Evolutionary conservation across 1,140 invertebrate species (phyloP).

Genomic region (Trissolcus basalis): DNA sequence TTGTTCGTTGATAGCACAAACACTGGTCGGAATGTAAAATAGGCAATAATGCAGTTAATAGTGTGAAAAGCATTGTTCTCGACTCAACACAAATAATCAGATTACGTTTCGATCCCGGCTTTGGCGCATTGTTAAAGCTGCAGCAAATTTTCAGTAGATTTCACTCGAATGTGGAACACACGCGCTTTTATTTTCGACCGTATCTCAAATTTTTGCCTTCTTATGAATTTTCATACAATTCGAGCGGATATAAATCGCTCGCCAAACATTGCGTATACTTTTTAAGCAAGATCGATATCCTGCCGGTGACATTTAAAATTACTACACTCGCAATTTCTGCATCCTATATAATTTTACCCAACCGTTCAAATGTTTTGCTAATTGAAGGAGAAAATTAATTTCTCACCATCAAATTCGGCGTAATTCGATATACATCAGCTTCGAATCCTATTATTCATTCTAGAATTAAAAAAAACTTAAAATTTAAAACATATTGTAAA

Average conservation of each 20-base stretch:
- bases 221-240: conserved; percentile 28
- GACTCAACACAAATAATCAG: conserved; percentile 33
- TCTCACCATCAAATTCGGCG: too few relatives aligned
- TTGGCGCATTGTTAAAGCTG: conserved; percentile 35
- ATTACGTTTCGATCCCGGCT: conserved; percentile 29
- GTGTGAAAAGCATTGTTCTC: conserved; percentile 40
- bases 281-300: too few relatives aligned
- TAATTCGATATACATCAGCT: too few relatives aligned
- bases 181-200: conserved; percentile 4
- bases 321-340: too few relatives aligned
- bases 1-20: conserved; percentile 26
- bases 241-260: conserved; percentile 17
- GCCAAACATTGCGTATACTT: neutral
- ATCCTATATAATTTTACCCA: too few relatives aligned
- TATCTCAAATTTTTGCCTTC: conserved; percentile 22
- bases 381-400: too few relatives aligned
- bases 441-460: too few relatives aligned
- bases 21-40: conserved; percentile 34
- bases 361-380: too few relatives aligned
- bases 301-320: too few relatives aligned
- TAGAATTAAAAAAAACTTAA: too few relatives aligned
- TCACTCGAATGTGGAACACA: conserved; percentile 12
- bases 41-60: conserved; percentile 44
- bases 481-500: too few relatives aligned
- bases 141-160: conserved; percentile 32